Base-by-base conservation (phyloP, 2,888 invertebrate genomes). In the Vandiemenella viatica region DNA sequence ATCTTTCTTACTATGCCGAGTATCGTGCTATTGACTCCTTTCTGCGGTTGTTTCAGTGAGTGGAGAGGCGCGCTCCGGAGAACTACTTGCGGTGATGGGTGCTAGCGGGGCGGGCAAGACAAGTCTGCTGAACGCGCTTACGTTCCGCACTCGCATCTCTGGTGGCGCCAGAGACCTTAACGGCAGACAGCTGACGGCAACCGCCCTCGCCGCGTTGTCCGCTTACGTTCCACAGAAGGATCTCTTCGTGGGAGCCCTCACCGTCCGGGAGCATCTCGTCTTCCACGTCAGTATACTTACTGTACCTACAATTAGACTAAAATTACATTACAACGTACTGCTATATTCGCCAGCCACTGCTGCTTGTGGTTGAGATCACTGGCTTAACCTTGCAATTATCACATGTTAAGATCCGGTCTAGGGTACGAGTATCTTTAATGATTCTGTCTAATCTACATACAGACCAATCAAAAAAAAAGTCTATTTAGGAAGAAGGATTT, bases 201-300 rank as follows among this genome's bases (percentile, higher is more conserved):
- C 78, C 56, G 79, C 80, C 73, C 79, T 81, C 57, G 68, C 84
- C 56, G 77, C 79, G 61, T 72, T 86, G 26, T 85, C 87, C 16
- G 91, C 83, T 60, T 87, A 86, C 65, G 86, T 86, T 41, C 72
- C 84, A 52, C 86, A 87, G 64, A 80, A 85, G 61, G 86, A 87
- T 62, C 77, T 84, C 52, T 87, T 87, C 68, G 83, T 85, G 62
- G 77, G 83, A 45, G 81, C 81, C 60, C 71, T 87, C 58, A 86
- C 85, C 1, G 91, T 92, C 0, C 73, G 75, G 53, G 93, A 95
- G 61, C 92, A 93, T 67, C 74, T 95, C 5, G 75, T 83, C 44
- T 93, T 93, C 62, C 86, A 88, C 73, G 85, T 82, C 60, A 64
- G 60, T 32, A 43, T n/a, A n/a, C n/a, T n/a, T n/a, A n/a, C n/a